phyloP scores from a whole-genome alignment of 2,113 vertebrate species.

The Recurvirostra avosetta region DNA sequence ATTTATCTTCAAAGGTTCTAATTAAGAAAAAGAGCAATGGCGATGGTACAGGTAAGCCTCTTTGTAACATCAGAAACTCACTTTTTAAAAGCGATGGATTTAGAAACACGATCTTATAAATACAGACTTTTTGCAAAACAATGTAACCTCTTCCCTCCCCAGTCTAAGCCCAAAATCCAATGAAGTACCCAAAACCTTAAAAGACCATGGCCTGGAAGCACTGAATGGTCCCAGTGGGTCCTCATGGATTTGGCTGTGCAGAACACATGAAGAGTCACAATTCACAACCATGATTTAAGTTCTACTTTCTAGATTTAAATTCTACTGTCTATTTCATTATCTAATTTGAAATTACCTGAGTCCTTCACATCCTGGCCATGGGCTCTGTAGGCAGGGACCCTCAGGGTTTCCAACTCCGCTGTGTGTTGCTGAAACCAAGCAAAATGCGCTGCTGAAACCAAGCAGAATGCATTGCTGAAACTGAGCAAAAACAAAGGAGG shows the following conservation, averaged over 20 bases:
- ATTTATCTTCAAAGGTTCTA: constrained; percentile 36
- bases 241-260: neutral
- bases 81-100: constrained; percentile 20
- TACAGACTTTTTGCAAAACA: neutral
- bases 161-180: neutral
- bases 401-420: neutral
- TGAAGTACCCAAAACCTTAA: neutral
- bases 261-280: neutral
- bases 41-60: constrained; percentile 11
- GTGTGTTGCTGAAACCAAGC: neutral
- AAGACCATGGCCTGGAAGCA: neutral
- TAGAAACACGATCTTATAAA: neutral
- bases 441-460: neutral
- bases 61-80: neutral
- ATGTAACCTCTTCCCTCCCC: neutral
- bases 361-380: neutral
- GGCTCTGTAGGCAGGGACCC: neutral
- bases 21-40: constrained; percentile 25
- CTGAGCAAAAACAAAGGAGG: neutral
- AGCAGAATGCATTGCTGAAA: neutral
- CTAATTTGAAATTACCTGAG: neutral
- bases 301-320: neutral
- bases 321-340: neutral
- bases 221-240: neutral
- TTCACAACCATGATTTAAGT: neutral